Percentiles rank a stretch among this genome's conserved stretches.
Evolutionary conservation across 2,113 vertebrate genomes (phyloP).

Genomic region (Siniperca chuatsi): DNA sequence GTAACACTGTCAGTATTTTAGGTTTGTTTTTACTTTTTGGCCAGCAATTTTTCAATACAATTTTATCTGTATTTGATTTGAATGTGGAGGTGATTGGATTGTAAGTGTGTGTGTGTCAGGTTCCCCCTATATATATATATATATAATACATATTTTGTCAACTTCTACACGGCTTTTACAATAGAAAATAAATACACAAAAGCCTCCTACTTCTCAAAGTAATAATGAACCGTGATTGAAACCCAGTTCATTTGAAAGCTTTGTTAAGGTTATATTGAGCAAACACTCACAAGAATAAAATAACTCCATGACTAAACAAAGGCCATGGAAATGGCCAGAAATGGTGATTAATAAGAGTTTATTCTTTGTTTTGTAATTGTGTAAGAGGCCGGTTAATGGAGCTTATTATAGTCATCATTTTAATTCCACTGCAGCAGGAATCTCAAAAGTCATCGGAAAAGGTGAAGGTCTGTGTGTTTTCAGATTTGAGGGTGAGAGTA

Average conservation of each 20-base stretch:
- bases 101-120: neutral
- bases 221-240: neutral
- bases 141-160: neutral
- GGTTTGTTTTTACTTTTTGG: constrained; percentile 8
- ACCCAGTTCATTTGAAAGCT: constrained; percentile 24
- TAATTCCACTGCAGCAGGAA: neutral
- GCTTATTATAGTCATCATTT: neutral
- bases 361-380: neutral
- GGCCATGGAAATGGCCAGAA: too few species aligned
- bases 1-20: constrained; percentile 2
- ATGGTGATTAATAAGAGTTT: constrained; percentile 9
- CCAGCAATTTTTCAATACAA: neutral
- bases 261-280: constrained; percentile 8
- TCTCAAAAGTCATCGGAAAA: neutral
- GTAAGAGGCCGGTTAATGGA: neutral
- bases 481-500: neutral
- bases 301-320: neutral
- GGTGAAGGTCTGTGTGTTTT: neutral
- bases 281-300: constrained; percentile 9
- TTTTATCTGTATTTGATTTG: neutral
- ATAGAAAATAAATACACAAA: neutral
- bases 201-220: neutral
- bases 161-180: neutral
- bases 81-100: neutral
- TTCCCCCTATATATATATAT: neutral